A percentile compares a stretch with the other conserved stretches of the same genome.
phyloP scores from a whole-genome alignment of 2,797 vertebrate genomes.

The Helostoma temminkii region DNA sequence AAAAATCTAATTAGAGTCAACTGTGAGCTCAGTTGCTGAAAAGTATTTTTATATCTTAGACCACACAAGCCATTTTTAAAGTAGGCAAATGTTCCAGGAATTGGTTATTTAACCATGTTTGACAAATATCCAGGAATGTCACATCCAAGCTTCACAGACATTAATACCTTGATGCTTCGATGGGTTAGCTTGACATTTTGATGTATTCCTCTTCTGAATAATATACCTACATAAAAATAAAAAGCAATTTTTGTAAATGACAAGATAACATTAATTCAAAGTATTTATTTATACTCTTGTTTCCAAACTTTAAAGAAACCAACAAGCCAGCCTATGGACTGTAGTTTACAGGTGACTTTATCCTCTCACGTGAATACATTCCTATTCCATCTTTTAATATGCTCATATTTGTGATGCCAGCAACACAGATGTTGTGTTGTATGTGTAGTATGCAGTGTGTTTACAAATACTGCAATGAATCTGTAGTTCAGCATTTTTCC shows the following conservation, averaged over 20 bases:
- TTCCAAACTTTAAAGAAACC: neutral
- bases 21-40: neutral
- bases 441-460: too few relatives aligned
- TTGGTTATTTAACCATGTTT: too few relatives aligned
- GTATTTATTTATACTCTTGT: neutral
- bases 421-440: neutral
- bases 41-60: too few relatives aligned
- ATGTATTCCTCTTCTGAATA: neutral
- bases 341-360: neutral
- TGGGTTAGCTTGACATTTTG: neutral
- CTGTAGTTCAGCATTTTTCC: constrained; percentile 60
- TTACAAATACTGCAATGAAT: neutral
- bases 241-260: neutral
- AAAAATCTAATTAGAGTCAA: neutral
- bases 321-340: neutral
- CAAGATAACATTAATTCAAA: neutral
- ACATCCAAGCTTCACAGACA: neutral
- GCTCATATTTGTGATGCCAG: neutral
- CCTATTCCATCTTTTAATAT: neutral
- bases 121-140: neutral
- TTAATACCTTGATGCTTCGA: neutral
- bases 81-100: too few relatives aligned
- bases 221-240: neutral
- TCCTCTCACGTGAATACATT: neutral
- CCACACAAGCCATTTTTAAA: too few relatives aligned